These are phyloP conservation scores for Apantesis nais DNA, from an alignment of 2,888 invertebrate genomes.

Conservation along the genomic window DNA sequence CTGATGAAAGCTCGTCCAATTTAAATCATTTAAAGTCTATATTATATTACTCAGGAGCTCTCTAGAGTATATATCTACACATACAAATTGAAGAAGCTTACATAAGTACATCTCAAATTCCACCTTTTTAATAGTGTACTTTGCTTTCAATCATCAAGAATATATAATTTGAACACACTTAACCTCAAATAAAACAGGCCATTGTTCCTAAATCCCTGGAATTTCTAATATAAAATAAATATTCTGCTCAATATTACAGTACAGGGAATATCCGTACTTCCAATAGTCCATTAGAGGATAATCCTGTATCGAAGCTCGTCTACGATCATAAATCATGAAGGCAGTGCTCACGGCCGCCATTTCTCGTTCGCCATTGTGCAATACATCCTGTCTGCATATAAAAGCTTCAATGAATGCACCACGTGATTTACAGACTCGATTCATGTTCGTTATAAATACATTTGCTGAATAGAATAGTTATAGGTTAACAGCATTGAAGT, in stretches of 20 bases:
- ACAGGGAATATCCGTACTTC: conserved; percentile 36
- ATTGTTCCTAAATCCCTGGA: neutral
- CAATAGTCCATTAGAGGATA: conserved; percentile 49
- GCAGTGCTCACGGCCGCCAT: conserved; percentile 21
- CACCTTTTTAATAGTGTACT: no score
- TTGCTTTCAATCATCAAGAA: no score
- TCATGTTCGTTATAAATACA: conserved; percentile 39
- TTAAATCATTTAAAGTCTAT: no score
- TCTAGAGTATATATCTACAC: no score
- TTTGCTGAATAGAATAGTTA: conserved; percentile 46
- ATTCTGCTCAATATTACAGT: conserved; percentile 25
- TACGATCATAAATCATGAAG: conserved; percentile 45
- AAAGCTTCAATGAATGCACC: conserved; percentile 47
- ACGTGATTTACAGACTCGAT: conserved; percentile 49
- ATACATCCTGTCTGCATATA: conserved; percentile 36
- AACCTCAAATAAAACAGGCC: neutral
- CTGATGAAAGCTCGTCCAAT: no score
- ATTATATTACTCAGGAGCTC: no score
- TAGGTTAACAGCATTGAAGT: conserved; percentile 41
- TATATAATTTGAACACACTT: no score
- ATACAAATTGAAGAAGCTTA: no score
- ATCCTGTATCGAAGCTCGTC: conserved; percentile 44
- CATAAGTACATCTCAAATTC: no score
- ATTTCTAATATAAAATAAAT: conserved; percentile 9
- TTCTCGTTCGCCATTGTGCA: conserved; percentile 42